These are phyloP conservation scores for Menidia beryllina DNA, from an alignment of 2,113 vertebrate genomes.

Conservation along the genomic window DNA sequence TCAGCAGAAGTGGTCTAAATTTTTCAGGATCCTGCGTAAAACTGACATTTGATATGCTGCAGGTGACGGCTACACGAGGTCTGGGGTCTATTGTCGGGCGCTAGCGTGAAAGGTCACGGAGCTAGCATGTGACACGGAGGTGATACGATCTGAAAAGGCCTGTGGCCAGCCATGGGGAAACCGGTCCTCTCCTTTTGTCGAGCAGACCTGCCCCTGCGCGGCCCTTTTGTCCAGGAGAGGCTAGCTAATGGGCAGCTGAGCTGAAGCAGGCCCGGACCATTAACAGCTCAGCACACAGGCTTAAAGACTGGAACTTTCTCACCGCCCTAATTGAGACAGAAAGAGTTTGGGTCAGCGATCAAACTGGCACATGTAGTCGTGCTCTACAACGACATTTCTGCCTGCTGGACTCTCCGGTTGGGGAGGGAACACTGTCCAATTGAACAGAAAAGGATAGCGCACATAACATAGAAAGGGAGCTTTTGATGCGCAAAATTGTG, in stretches of 20 bases:
- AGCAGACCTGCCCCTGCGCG: slow-evolving; percentile 50
- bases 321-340: slow-evolving; percentile 71
- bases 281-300: slow-evolving; percentile 63
- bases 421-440: slow-evolving; percentile 21
- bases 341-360: slow-evolving; percentile 73
- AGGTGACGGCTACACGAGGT: slow-evolving; percentile 51
- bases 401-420: slow-evolving; percentile 44
- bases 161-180: slow-evolving; percentile 62
- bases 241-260: slow-evolving; percentile 71
- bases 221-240: slow-evolving; percentile 57
- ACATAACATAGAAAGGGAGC: neutral
- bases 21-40: slow-evolving; percentile 5
- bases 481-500: slow-evolving; percentile 27
- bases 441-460: slow-evolving; percentile 3
- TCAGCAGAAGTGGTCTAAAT: slow-evolving; percentile 22
- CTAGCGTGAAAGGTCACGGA: slow-evolving; percentile 70
- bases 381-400: slow-evolving; percentile 56
- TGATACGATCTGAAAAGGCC: slow-evolving; percentile 69
- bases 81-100: slow-evolving; percentile 64
- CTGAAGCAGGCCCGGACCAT: slow-evolving; percentile 64
- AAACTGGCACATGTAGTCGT: slow-evolving; percentile 45
- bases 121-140: slow-evolving; percentile 64
- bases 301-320: slow-evolving; percentile 53
- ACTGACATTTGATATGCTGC: slow-evolving; percentile 31
- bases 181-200: slow-evolving; percentile 54